Conservation (phyloP, 1,140 invertebrate species). For the Zaprionus ghesquierei region DNA sequence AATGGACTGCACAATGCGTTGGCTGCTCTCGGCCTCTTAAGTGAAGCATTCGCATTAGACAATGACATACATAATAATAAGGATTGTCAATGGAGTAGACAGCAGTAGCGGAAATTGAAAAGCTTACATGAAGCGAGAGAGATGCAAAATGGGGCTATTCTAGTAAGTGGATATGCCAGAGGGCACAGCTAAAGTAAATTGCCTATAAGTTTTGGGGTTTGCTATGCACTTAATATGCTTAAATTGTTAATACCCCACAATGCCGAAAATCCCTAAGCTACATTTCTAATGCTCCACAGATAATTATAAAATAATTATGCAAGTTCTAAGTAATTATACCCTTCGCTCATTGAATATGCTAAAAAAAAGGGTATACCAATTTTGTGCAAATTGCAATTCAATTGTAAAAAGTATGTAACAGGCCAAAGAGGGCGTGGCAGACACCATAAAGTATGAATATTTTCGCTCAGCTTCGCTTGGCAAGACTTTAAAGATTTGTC, state of each 20-base stretch:
- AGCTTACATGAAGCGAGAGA: background rate
- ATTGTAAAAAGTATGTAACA: no score
- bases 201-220: background rate
- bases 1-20: conserved; percentile 48
- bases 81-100: background rate
- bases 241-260: background rate
- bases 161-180: background rate
- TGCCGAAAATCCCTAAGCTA: background rate
- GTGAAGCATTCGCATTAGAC: background rate
- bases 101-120: background rate
- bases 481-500: no score
- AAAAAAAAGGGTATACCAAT: no score
- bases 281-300: background rate
- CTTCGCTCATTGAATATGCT: no score
- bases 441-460: no score
- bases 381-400: no score
- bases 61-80: conserved; percentile 4
- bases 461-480: no score
- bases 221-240: background rate
- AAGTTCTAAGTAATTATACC: background rate
- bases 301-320: background rate
- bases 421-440: no score
- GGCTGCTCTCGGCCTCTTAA: background rate
- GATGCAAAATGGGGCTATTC: background rate
- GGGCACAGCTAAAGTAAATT: background rate